Base-by-base conservation (phyloP, 2,888 invertebrate species). In the Drosophila setosimentum region DNA sequence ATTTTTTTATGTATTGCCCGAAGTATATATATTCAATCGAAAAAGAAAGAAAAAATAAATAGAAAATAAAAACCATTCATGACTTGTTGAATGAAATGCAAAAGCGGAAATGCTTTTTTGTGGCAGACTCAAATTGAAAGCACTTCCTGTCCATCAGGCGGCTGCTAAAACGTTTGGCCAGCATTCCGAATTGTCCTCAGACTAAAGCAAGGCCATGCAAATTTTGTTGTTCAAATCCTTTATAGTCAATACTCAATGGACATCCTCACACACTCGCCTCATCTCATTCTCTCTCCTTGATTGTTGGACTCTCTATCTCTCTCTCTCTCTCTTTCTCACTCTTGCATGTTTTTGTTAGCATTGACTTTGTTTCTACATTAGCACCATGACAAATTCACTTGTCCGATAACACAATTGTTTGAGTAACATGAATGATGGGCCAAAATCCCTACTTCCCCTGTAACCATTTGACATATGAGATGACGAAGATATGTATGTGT, bases 351-450 rank as follows among this genome's bases (percentile, higher is more conserved):
- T 40, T 45, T 71, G 79, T 49, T 78, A 78, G 73, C 88, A 83
- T 77, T 85, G 83, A 77, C 74, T 78, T 89, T 87, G 87, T 84
- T 87, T 84, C 87, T 76, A 67, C 76, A 67, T 76, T 71, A 69
- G 68, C 78, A 70, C 62, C 71, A 87, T 88, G 90, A 86, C 89
- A 88, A 88, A 86, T 86, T 86, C 84, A 81, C 68, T 86, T 86
- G 87, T 88, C 87, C 88, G 83, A 80, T 76, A 78, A 68, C 68
- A 73, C 85, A 88, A 89, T 86, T 86, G 90, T 76, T 67, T 61
- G 71, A 61, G 64, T 48, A 48, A 49, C 83, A 86, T 83, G 90
- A 85, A 80, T 80, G 90, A 89, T 89, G 80, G 73, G 37, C 55
- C 55, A 29, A 27, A 35, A 5, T 13, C n/a, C 11, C 21, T 61